These are phyloP conservation scores for Diarsia rubi DNA, from an alignment of 2,888 invertebrate genomes.

Conservation along the genomic window DNA sequence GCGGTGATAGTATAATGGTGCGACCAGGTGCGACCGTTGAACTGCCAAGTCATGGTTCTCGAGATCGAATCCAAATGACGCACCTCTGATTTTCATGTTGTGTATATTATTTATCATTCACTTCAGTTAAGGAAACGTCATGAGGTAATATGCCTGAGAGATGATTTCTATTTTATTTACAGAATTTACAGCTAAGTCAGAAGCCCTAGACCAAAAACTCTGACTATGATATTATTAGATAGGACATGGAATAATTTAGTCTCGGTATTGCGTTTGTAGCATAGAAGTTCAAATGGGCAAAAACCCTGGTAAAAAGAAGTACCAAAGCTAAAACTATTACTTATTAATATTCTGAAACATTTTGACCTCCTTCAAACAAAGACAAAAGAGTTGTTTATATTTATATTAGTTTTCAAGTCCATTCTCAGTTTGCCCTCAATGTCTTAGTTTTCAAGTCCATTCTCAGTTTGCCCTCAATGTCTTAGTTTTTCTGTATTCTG, in stretches of 20 bases:
- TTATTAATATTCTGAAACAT: slow-evolving; percentile 33
- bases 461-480: slow-evolving; percentile 32
- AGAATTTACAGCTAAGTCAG: too few species aligned
- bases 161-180: too few species aligned
- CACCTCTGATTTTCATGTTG: too few species aligned
- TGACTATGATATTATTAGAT: not conserved
- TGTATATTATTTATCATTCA: too few species aligned
- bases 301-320: not conserved
- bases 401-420: slow-evolving; percentile 48
- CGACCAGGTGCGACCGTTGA: too few species aligned
- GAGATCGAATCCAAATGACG: too few species aligned
- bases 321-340: slow-evolving; percentile 4
- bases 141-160: too few species aligned
- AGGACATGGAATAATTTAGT: not conserved
- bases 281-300: not conserved
- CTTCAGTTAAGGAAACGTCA: too few species aligned
- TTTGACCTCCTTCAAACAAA: slow-evolving; percentile 10
- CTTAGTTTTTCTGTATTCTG: slow-evolving; percentile 50
- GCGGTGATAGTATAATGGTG: too few species aligned
- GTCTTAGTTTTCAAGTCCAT: slow-evolving; percentile 49
- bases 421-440: slow-evolving; percentile 34
- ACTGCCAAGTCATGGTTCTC: too few species aligned
- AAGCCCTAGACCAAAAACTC: too few species aligned
- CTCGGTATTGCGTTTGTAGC: not conserved
- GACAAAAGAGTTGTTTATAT: slow-evolving; percentile 42